A percentile compares a stretch with the other conserved stretches of the same genome.
Evolutionary conservation across 2,113 vertebrate species (phyloP).

Genomic region (Mellivora capensis): DNA sequence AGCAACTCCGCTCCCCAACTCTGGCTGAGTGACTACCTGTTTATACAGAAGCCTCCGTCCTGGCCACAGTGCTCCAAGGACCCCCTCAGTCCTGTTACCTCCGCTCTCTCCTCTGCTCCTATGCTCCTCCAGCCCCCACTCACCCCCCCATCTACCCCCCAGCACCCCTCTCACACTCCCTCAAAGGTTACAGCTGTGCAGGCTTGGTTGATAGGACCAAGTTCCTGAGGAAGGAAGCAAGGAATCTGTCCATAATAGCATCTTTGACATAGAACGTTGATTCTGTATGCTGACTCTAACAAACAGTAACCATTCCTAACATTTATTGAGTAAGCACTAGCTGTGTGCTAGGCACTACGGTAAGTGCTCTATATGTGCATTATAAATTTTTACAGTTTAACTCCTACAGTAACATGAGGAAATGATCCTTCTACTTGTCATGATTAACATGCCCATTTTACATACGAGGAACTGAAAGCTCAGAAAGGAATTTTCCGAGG

Average conservation of each 20-base stretch:
- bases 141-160: background rate
- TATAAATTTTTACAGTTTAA: conserved; percentile 8
- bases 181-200: background rate
- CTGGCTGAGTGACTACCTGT: background rate
- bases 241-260: background rate
- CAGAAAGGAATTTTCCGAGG: background rate
- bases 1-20: background rate
- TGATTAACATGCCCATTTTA: conserved; percentile 14
- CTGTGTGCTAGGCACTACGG: background rate
- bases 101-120: background rate
- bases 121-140: background rate
- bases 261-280: background rate
- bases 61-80: background rate
- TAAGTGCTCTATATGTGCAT: background rate
- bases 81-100: background rate
- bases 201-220: background rate
- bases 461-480: background rate
- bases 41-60: background rate
- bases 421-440: background rate
- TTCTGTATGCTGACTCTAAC: background rate
- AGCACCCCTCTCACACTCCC: background rate
- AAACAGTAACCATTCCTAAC: background rate
- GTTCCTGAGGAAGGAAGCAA: background rate
- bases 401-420: background rate
- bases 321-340: background rate